Percentiles rank a stretch among this genome's conserved stretches.
phyloP scores from a whole-genome alignment of 1,140 invertebrate species.

The Augochlora pura region DNA sequence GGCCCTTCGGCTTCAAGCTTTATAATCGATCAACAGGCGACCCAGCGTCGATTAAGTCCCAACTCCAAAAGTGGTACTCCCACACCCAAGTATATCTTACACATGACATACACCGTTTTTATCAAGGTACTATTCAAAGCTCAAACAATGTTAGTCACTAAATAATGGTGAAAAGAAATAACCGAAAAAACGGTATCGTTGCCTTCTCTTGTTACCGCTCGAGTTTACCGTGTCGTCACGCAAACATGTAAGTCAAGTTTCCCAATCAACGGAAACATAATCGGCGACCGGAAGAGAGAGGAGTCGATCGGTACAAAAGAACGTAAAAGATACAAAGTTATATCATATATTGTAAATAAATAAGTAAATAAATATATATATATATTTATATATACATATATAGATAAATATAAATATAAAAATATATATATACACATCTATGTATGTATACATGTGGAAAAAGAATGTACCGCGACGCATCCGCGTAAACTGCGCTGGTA shows the following conservation, averaged over 20 bases:
- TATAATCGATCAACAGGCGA: neutral
- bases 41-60: conserved; percentile 36
- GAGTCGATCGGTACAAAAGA: neutral
- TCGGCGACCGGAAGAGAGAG: neutral
- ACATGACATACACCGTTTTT: conserved; percentile 81
- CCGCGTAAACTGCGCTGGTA: conserved; percentile 51
- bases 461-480: conserved; percentile 13
- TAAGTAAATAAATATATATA: no score
- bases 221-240: conserved; percentile 34
- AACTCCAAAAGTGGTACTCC: conserved; percentile 73
- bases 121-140: conserved; percentile 81
- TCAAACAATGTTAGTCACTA: conserved; percentile 82
- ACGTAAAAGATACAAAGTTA: neutral
- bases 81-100: conserved; percentile 81
- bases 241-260: neutral
- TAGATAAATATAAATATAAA: no score
- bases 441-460: neutral
- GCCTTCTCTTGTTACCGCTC: conserved; percentile 64
- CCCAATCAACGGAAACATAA: neutral
- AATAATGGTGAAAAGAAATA: conserved; percentile 80
- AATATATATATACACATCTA: no score
- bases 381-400: no score
- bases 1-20: neutral
- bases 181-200: conserved; percentile 73
- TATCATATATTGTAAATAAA: no score